Evolutionary conservation across 2,113 vertebrate species (phyloP).

Genomic region (Antennarius striatus): DNA sequence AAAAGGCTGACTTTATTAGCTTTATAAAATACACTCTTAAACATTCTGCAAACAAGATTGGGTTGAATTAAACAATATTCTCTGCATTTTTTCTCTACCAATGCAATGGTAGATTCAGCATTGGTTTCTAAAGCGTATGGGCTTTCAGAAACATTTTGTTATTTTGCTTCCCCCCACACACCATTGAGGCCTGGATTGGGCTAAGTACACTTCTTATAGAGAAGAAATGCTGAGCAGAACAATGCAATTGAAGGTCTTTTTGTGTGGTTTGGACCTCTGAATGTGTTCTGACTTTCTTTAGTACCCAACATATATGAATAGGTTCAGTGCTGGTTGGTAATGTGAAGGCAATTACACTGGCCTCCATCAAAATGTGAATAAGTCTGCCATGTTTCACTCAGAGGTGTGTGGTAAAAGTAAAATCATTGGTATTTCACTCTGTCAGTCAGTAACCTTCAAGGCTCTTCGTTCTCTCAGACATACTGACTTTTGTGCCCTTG

Average conservation of each 20-base stretch:
- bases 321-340: constrained; percentile 11
- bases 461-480: constrained; percentile 53
- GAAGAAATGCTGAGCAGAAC: background rate
- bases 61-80: background rate
- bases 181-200: background rate
- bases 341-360: constrained; percentile 23
- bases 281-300: background rate
- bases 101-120: background rate
- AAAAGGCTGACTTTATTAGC: background rate
- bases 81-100: background rate
- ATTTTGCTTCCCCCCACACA: too few species aligned
- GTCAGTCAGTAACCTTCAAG: constrained; percentile 61
- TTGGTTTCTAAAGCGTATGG: too few species aligned
- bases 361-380: constrained; percentile 35
- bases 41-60: too few species aligned
- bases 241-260: background rate
- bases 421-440: constrained; percentile 53
- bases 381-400: constrained; percentile 44
- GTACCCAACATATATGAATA: background rate
- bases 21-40: background rate
- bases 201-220: background rate
- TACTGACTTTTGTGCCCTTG: constrained; percentile 70
- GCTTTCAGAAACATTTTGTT: too few species aligned
- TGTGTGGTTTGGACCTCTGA: background rate
- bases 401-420: constrained; percentile 47